phyloP scores from a whole-genome alignment of 2,113 vertebrate species.

The Neotoma lepida region DNA sequence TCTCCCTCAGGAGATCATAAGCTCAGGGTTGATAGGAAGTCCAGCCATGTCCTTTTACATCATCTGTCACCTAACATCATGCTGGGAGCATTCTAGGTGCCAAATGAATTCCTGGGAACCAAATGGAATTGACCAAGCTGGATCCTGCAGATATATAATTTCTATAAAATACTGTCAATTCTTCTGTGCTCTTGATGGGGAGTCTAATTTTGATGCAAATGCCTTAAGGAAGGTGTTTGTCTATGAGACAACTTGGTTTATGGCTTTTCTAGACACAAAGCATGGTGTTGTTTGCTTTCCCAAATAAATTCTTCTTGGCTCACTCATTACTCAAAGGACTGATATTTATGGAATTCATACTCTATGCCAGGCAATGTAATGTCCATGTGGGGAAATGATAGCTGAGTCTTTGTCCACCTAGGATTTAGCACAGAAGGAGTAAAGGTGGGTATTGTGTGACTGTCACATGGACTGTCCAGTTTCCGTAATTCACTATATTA shows the following conservation, averaged over 20 bases:
- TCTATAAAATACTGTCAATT: background rate
- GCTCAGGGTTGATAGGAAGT: background rate
- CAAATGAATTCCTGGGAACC: background rate
- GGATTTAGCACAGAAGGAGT: background rate
- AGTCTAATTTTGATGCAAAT: background rate
- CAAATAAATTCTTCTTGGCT: background rate
- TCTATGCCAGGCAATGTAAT: no score
- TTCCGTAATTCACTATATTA: background rate
- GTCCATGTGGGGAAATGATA: background rate
- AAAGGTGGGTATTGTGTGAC: background rate
- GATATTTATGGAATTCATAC: background rate
- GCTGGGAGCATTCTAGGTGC: background rate
- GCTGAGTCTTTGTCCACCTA: background rate
- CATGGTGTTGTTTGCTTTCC: background rate
- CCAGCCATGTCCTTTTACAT: background rate
- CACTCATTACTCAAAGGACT: background rate
- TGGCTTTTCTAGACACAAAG: background rate
- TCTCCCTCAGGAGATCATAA: background rate
- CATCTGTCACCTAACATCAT: background rate
- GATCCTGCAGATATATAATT: background rate
- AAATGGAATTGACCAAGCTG: background rate
- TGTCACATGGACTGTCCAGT: background rate
- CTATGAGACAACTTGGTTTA: background rate
- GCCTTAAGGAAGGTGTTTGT: background rate
- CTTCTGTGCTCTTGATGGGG: background rate